Conservation (phyloP, 2,888 invertebrate genomes). For the Megastigmus dorsalis region DNA sequence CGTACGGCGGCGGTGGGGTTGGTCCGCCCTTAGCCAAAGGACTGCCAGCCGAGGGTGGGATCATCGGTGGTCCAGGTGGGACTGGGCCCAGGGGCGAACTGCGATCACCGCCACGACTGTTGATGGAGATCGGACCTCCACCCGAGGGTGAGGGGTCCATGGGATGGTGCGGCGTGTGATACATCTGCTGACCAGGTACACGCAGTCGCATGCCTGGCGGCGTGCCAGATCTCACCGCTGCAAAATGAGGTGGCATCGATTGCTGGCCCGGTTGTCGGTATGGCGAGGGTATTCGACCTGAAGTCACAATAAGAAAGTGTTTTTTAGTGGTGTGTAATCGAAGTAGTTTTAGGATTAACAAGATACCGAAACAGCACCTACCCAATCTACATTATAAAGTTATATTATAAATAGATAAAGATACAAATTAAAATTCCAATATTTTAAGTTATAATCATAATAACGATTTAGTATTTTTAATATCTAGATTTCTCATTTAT, state of each 20-base stretch:
- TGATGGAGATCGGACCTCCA: conserved; percentile 75
- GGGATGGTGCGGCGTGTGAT: conserved; percentile 75
- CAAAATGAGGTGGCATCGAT: conserved; percentile 69
- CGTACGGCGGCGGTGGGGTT: conserved; percentile 72
- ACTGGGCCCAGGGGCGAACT: conserved; percentile 68
- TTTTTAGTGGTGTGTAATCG: too few relatives aligned
- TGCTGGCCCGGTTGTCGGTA: conserved; percentile 67
- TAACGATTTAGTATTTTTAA: too few relatives aligned
- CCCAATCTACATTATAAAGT: neutral
- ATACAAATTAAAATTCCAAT: too few relatives aligned
- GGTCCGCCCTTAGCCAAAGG: conserved; percentile 70
- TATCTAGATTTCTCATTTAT: too few relatives aligned
- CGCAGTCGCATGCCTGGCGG: conserved; percentile 73
- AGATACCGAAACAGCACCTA: too few relatives aligned
- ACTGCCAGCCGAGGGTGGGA: conserved; percentile 66
- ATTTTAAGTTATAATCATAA: too few relatives aligned
- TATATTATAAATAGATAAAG: neutral
- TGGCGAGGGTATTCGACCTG: conserved; percentile 69
- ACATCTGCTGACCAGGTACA: conserved; percentile 71
- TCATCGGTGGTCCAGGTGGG: conserved; percentile 63
- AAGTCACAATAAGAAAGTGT: too few relatives aligned
- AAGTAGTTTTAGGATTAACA: too few relatives aligned
- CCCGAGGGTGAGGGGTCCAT: conserved; percentile 77
- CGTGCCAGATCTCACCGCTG: conserved; percentile 67
- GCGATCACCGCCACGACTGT: conserved; percentile 62